These are phyloP conservation scores for Parambassis ranga DNA, from an alignment of 2,797 vertebrate species.

Conservation along the genomic window DNA sequence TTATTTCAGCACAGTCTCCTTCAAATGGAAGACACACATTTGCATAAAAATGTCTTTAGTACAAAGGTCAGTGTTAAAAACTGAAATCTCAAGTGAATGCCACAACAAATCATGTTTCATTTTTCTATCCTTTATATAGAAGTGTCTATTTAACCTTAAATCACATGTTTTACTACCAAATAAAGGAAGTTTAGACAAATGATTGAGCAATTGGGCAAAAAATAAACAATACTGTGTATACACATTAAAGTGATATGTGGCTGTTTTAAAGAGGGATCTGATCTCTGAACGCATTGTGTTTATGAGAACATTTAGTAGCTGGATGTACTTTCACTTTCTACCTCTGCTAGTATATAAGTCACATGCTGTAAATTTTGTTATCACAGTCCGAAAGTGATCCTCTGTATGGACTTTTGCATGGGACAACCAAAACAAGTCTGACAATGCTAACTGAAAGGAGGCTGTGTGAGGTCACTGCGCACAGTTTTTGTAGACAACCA, in stretches of 20 bases:
- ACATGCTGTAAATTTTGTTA: no score
- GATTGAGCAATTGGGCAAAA: no score
- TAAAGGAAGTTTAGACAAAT: neutral
- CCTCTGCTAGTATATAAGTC: no score
- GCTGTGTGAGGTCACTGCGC: no score
- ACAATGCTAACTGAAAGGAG: no score
- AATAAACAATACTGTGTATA: no score
- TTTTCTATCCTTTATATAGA: neutral
- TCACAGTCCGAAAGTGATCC: no score
- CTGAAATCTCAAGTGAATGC: neutral
- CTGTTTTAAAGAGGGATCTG: neutral
- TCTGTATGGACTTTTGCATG: no score
- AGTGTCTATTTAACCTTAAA: neutral
- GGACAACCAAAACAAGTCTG: no score
- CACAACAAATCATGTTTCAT: neutral
- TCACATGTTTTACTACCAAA: no score
- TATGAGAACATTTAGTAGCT: neutral
- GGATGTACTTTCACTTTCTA: no score
- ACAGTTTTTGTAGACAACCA: no score
- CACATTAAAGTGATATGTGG: neutral
- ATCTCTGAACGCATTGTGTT: neutral
- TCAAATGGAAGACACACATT: neutral
- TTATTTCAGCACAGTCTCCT: neutral
- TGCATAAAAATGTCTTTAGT: neutral
- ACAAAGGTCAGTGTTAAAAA: neutral